Evolutionary conservation across 1,140 invertebrate species (phyloP).

Genomic region (Magallana ariakensis): DNA sequence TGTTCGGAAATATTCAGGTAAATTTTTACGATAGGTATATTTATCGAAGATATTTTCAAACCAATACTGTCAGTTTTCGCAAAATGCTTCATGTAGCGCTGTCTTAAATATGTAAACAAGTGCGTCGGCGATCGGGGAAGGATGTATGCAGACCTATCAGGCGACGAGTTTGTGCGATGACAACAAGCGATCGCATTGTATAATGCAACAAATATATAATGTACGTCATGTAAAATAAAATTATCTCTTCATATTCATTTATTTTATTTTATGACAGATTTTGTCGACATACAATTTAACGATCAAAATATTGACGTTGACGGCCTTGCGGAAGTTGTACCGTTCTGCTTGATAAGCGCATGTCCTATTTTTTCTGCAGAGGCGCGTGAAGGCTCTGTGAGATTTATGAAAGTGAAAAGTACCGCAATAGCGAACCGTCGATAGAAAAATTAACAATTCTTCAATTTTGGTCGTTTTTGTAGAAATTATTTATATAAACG

Average conservation of each 20-base stretch:
- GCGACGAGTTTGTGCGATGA: not conserved
- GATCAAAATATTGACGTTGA: not conserved
- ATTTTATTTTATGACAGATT: not conserved
- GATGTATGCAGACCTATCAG: not conserved
- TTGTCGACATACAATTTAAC: not conserved
- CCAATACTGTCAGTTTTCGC: not conserved
- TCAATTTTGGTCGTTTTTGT: too few relatives aligned
- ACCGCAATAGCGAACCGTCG: not conserved
- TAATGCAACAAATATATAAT: not conserved
- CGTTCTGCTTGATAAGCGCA: constrained; percentile 20
- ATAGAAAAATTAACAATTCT: too few relatives aligned
- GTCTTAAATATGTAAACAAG: not conserved
- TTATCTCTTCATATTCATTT: not conserved
- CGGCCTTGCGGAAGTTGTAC: constrained; percentile 11
- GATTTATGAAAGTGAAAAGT: not conserved
- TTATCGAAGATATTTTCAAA: not conserved
- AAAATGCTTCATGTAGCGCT: not conserved
- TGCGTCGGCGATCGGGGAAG: constrained; percentile 3
- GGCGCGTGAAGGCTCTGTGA: constrained; percentile 8
- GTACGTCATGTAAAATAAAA: not conserved
- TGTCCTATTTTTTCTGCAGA: not conserved
- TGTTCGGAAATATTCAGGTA: not conserved
- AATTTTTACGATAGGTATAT: constrained; percentile 10
- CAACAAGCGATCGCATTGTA: not conserved
- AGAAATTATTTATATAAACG: too few relatives aligned